Conservation (phyloP, 1,140 invertebrate genomes). For the Solen grandis region DNA sequence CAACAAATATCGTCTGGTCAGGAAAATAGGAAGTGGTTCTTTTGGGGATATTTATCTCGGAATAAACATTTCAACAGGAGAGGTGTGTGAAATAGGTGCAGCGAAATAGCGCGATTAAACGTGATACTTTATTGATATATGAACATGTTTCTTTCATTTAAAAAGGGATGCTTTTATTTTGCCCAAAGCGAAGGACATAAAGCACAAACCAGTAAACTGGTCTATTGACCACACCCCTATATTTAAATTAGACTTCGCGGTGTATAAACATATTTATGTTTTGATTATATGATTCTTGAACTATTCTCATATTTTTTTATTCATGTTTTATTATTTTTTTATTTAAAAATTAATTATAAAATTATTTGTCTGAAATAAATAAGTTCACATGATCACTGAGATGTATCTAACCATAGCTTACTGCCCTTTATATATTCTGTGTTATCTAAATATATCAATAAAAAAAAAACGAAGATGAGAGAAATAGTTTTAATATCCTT, state of each 20-base stretch:
- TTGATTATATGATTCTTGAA: no score
- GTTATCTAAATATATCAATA: no score
- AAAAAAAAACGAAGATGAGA: no score
- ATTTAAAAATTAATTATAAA: no score
- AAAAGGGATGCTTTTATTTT: not conserved
- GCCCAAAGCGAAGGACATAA: not conserved
- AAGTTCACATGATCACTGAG: no score
- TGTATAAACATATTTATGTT: not conserved
- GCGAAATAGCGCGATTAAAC: not conserved
- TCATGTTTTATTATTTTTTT: no score
- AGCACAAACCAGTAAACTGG: not conserved
- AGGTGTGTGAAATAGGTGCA: slow-evolving; percentile 84
- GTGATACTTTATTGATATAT: not conserved
- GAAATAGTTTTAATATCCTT: no score
- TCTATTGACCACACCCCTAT: not conserved
- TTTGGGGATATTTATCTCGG: slow-evolving; percentile 99
- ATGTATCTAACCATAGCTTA: no score
- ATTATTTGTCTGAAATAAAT: no score
- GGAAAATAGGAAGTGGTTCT: slow-evolving; percentile 99
- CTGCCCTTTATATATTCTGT: no score
- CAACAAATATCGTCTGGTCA: slow-evolving; percentile 97
- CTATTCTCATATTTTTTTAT: no score
- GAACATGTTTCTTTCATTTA: not conserved
- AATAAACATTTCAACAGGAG: slow-evolving; percentile 83
- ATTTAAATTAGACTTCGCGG: not conserved